These are phyloP conservation scores for Argyresthia albistria DNA, from an alignment of 2,888 invertebrate genomes.

Conservation along the genomic window DNA sequence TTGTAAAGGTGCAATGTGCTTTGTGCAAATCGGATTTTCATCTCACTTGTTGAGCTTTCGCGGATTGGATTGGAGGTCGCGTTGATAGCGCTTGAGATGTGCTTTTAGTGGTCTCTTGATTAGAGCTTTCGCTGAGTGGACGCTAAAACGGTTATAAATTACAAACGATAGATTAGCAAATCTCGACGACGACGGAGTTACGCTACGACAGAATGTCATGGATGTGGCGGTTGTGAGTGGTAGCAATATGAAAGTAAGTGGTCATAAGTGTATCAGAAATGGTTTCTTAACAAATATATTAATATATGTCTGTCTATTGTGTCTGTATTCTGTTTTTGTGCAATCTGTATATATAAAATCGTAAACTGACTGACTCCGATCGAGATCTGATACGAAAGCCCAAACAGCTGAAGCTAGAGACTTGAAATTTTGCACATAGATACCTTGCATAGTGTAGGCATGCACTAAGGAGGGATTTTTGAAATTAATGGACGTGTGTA, in stretches of 20 bases:
- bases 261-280: not conserved
- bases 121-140: not conserved
- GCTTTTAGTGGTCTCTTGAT: not conserved
- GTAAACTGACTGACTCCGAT: too few relatives aligned
- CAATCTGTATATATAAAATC: too few relatives aligned
- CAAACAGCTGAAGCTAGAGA: too few relatives aligned
- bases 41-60: conserved; percentile 5
- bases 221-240: not conserved
- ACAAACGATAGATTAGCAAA: conserved; percentile 23
- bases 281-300: not conserved
- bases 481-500: too few relatives aligned
- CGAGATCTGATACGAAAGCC: too few relatives aligned
- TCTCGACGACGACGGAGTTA: conserved; percentile 19
- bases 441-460: too few relatives aligned
- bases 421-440: too few relatives aligned
- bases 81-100: not conserved
- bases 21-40: conserved; percentile 12
- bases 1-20: not conserved
- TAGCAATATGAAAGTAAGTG: not conserved
- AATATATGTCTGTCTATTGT: too few relatives aligned
- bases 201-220: conserved; percentile 12
- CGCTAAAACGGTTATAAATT: conserved; percentile 17
- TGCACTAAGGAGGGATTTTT: too few relatives aligned
- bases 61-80: not conserved
- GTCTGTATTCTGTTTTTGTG: too few relatives aligned